phyloP scores from a whole-genome alignment of 30 jellyfish, hydroid and myxozoan species.

The Pseudorhiza aurosa region DNA sequence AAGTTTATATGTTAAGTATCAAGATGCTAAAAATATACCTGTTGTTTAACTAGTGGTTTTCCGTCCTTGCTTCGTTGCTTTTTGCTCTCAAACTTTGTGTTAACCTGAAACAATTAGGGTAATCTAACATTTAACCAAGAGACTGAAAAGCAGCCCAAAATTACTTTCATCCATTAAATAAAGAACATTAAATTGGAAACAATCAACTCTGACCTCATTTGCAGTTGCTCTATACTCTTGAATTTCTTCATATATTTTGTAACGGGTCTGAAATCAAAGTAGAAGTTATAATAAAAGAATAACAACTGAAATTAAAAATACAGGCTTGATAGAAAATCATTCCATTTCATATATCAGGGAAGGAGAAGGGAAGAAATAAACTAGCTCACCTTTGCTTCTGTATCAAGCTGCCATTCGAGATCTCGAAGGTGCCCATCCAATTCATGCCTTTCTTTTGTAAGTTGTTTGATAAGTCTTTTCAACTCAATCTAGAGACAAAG shows the following conservation, averaged over 20 bases:
- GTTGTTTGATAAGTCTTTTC: constrained; percentile 32
- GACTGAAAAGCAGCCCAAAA: too few species aligned
- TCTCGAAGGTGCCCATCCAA: constrained; percentile 71
- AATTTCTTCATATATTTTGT: constrained; percentile 49
- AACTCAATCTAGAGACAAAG: constrained; percentile 56
- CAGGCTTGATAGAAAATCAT: neutral
- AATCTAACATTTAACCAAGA: too few species aligned
- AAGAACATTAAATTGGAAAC: too few species aligned
- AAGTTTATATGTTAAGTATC: too few species aligned
- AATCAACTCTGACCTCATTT: constrained; percentile 44
- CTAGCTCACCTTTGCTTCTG: constrained; percentile 73
- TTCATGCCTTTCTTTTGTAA: constrained; percentile 66
- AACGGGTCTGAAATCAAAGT: constrained; percentile 26
- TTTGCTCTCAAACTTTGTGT: neutral
- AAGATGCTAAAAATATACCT: too few species aligned
- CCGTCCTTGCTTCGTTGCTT: neutral
- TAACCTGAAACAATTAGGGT: neutral
- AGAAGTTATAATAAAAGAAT: neutral
- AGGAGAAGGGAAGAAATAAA: too few species aligned
- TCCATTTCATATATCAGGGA: neutral
- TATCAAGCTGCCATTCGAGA: constrained; percentile 83
- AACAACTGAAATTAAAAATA: neutral
- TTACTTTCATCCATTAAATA: too few species aligned
- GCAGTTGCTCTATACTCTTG: constrained; percentile 35
- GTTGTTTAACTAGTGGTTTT: neutral